phyloP scores from a whole-genome alignment of 1,140 invertebrate species.

The Venturia canescens region DNA sequence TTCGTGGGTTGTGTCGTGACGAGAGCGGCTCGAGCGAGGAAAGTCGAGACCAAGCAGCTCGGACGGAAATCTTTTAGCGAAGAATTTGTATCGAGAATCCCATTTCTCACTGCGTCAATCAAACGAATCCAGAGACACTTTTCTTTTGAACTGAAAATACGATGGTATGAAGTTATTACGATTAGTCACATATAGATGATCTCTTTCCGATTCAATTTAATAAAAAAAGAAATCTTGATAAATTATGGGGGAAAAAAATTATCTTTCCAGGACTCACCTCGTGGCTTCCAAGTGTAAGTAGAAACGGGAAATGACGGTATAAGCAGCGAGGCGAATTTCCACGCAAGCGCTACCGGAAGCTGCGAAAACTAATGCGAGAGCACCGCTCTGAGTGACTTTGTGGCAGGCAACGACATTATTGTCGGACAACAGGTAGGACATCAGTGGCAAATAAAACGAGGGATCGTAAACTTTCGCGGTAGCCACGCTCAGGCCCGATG shows the following conservation, averaged over 20 bases:
- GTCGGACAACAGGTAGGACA: conserved; percentile 82
- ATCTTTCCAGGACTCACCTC: conserved; percentile 73
- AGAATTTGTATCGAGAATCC: conserved; percentile 67
- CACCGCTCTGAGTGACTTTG: conserved; percentile 81
- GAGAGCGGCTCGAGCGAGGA: conserved; percentile 69
- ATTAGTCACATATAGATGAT: no score
- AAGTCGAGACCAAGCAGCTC: conserved; percentile 66
- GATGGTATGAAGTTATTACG: no score
- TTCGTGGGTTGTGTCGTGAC: conserved; percentile 77
- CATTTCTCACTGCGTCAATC: conserved; percentile 76
- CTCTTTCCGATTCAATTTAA: no score
- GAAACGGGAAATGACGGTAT: conserved; percentile 82
- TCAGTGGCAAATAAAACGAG: conserved; percentile 83
- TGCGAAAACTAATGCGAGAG: conserved; percentile 81
- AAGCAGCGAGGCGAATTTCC: conserved; percentile 80
- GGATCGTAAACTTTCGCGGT: conserved; percentile 81
- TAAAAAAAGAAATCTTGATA: no score
- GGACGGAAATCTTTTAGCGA: conserved; percentile 74
- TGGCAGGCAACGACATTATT: conserved; percentile 81
- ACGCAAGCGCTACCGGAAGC: conserved; percentile 80
- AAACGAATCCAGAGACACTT: conserved; percentile 75
- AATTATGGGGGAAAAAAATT: no score
- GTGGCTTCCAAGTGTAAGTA: conserved; percentile 82
- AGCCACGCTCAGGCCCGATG: neutral
- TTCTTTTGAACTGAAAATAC: conserved; percentile 75